Conservation (phyloP, 2,888 invertebrate species). For the Epinotia nisella region DNA sequence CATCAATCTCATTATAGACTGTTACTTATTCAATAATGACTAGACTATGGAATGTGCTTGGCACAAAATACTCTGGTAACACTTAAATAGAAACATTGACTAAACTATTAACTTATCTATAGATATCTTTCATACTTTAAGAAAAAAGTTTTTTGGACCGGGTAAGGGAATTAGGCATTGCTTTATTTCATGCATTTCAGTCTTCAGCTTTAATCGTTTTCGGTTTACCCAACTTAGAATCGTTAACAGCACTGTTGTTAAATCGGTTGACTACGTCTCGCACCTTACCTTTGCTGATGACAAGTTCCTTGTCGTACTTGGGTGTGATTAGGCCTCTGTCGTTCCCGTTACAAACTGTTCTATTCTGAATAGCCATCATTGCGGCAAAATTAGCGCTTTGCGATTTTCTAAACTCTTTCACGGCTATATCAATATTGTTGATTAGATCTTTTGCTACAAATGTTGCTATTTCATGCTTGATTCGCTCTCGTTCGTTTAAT, state of each 20-base stretch:
- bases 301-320: constrained; percentile 76
- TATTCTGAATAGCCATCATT: constrained; percentile 48
- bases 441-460: constrained; percentile 79
- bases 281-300: constrained; percentile 80
- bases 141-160: constrained; percentile 59
- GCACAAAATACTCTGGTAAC: constrained; percentile 57
- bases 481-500: constrained; percentile 71
- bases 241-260: constrained; percentile 65
- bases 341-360: constrained; percentile 64
- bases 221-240: constrained; percentile 52
- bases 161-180: constrained; percentile 46
- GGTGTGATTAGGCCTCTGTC: constrained; percentile 72
- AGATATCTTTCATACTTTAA: constrained; percentile 49
- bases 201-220: constrained; percentile 65
- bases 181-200: constrained; percentile 46
- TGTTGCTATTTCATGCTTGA: constrained; percentile 79
- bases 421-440: constrained; percentile 76
- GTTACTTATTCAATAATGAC: constrained; percentile 50
- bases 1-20: constrained; percentile 1
- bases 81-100: constrained; percentile 49
- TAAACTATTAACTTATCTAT: constrained; percentile 41
- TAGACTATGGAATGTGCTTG: constrained; percentile 63
- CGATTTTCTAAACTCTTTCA: constrained; percentile 74
- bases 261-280: constrained; percentile 80
- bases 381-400: constrained; percentile 69